Base-by-base conservation (phyloP, 2,113 vertebrate genomes). In the Aptenodytes patagonicus region DNA sequence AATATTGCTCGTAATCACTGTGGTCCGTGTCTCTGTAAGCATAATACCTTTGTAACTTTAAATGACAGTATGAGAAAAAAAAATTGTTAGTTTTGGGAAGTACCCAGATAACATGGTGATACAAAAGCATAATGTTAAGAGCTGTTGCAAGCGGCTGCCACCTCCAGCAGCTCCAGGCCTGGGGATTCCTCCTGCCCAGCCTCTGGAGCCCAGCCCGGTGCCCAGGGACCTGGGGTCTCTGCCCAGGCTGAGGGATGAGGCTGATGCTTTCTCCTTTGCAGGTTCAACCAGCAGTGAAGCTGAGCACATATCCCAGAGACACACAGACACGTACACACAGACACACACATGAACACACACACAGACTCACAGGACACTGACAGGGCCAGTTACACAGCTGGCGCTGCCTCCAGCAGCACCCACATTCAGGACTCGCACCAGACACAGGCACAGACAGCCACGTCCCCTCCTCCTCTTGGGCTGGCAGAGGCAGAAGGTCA, bases 301-400 rank as follows among this genome's bases (percentile, higher is more conserved):
- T 47, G 18, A 84, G 31, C 15, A 29, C 1, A 0, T 10, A 52
- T 9, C 54, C 65, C 34, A 62, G 64, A 80, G 9, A 47, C 22
- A 57, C 17, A 54, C 9, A 60, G 9, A 72, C 20, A 42, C 9
- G 8, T 4, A 42, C n/a, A 51, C 9, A 34, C 32, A 11, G 16
- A 49, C 31, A 54, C 10, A 57, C 3, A 34, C 1, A 1, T 12
- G 47, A 24, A 17, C 64, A 72, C 38, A 24, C 49, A 34, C 20
- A 49, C 18, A 65, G 22, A 78, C 42, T 42, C 42, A 42, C 38
- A 70, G 17, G 5, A 46, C 40, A 77, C 0, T 0, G 34, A 29
- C 31, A 62, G 0, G 11, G 24, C 6, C 0, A 0, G 32, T 47
- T 51, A 60, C 26, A 15, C 7, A n/a, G 13, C 34, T 0, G 7